These are phyloP conservation scores for Cacoxenus indagator DNA, from an alignment of 2,888 invertebrate genomes.

Conservation along the genomic window DNA sequence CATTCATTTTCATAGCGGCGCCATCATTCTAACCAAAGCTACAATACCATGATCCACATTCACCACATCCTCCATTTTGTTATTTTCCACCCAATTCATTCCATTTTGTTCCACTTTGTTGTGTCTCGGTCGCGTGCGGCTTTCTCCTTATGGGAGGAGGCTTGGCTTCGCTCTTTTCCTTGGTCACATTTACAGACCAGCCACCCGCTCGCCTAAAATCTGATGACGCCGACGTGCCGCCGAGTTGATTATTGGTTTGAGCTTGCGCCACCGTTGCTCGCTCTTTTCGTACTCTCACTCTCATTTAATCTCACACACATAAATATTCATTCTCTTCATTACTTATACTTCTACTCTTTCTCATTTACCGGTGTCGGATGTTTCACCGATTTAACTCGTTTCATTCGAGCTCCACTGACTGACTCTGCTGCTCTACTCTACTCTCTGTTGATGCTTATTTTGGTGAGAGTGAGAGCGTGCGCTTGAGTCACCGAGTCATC, in stretches of 20 bases:
- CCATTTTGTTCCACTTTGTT: slow-evolving; percentile 59
- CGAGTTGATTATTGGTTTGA: slow-evolving; percentile 35
- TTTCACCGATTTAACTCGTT: slow-evolving; percentile 32
- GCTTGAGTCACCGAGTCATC: too few relatives aligned
- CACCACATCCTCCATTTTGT: not conserved
- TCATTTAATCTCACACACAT: too few relatives aligned
- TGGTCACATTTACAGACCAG: not conserved
- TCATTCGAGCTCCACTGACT: not conserved
- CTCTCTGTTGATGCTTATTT: not conserved
- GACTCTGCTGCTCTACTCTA: slow-evolving; percentile 20
- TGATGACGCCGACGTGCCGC: not conserved
- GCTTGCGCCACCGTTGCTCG: slow-evolving; percentile 32
- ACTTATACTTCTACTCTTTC: slow-evolving; percentile 36
- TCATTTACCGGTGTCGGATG: slow-evolving; percentile 30
- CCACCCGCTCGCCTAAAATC: not conserved
- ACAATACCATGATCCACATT: not conserved
- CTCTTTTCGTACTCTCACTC: not conserved
- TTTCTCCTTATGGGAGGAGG: slow-evolving; percentile 6
- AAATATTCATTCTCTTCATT: slow-evolving; percentile 58
- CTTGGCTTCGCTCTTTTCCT: not conserved
- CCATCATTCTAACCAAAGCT: not conserved
- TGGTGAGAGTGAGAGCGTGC: slow-evolving; percentile 3
- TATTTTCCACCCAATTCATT: slow-evolving; percentile 45
- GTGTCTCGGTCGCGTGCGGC: slow-evolving; percentile 19
- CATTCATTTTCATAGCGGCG: not conserved